These are phyloP conservation scores for Tenebrio molitor DNA, from an alignment of 1,140 invertebrate genomes.

Conservation along the genomic window DNA sequence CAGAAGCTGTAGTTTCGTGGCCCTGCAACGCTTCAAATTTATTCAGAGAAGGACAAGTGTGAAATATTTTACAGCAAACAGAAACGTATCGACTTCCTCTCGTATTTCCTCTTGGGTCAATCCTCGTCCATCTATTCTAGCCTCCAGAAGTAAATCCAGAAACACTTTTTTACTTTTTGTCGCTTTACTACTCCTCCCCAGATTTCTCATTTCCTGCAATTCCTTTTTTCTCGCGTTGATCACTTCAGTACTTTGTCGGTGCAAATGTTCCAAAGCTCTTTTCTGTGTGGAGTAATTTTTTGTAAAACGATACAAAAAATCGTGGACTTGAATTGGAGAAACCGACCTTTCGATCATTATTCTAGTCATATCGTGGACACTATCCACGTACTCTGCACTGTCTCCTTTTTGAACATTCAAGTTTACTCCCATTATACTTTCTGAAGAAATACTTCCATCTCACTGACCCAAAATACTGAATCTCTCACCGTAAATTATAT, in stretches of 20 bases:
- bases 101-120: conserved; percentile 78
- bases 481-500: conserved; percentile 81
- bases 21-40: conserved; percentile 70
- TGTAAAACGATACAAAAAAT: conserved; percentile 57
- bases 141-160: conserved; percentile 79
- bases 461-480: background rate
- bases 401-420: conserved; percentile 79
- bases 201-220: conserved; percentile 41
- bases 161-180: conserved; percentile 77
- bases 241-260: conserved; percentile 77
- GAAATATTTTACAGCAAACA: conserved; percentile 76
- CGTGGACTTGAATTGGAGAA: conserved; percentile 61
- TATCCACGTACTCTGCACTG: conserved; percentile 80
- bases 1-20: conserved; percentile 80
- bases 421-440: conserved; percentile 83
- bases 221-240: conserved; percentile 65
- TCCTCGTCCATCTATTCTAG: conserved; percentile 70
- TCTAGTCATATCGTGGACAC: conserved; percentile 72
- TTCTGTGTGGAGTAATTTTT: conserved; percentile 63
- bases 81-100: conserved; percentile 91
- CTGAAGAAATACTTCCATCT: conserved; percentile 66
- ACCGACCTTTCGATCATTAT: conserved; percentile 65
- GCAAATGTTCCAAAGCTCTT: conserved; percentile 73
- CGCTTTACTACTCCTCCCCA: conserved; percentile 30
- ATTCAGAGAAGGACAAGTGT: background rate